Percentiles rank a stretch among this genome's conserved stretches.
These are phyloP conservation scores for Syngnathus rostellatus DNA, from an alignment of 2,797 vertebrate species.

Conservation along the genomic window DNA sequence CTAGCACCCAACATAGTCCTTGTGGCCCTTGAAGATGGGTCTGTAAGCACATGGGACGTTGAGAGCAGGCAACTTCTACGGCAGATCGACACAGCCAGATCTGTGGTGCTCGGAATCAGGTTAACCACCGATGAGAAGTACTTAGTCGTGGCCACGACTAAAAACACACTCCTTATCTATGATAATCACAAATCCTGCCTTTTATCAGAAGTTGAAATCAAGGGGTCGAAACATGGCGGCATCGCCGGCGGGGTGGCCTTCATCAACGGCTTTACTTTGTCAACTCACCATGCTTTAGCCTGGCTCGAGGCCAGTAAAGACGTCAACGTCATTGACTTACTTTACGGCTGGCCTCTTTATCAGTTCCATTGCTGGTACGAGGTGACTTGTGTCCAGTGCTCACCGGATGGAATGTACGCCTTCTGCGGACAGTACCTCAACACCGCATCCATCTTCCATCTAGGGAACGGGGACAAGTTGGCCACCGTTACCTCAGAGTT, in stretches of 20 bases:
- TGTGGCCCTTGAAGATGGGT: constrained; percentile 91
- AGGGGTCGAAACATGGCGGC: constrained; percentile 88
- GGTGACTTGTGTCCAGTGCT: constrained; percentile 96
- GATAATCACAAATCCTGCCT: constrained; percentile 98
- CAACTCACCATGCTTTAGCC: constrained; percentile 87
- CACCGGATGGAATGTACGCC: constrained; percentile 89
- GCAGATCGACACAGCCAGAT: constrained; percentile 91
- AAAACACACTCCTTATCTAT: constrained; percentile 94
- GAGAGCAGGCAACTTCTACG: constrained; percentile 87
- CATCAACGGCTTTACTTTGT: constrained; percentile 94
- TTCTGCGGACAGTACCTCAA: constrained; percentile 98
- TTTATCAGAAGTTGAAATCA: constrained; percentile 95
- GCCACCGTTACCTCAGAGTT: constrained; percentile 94
- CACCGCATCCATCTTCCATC: constrained; percentile 88
- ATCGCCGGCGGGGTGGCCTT: constrained; percentile 80
- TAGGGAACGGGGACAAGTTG: constrained; percentile 93
- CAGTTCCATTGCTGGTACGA: constrained; percentile 99
- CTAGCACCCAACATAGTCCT: constrained; percentile 88
- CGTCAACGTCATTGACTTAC: constrained; percentile 91
- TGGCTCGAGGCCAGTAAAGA: constrained; percentile 99
- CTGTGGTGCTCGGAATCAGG: constrained; percentile 91
- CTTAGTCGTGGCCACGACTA: constrained; percentile 93
- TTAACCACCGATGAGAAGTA: constrained; percentile 92
- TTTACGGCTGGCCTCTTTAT: constrained; percentile 96
- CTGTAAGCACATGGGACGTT: constrained; percentile 97